Evolutionary conservation across 2,888 invertebrate species (phyloP).

Genomic region (Cantharis nigra): DNA sequence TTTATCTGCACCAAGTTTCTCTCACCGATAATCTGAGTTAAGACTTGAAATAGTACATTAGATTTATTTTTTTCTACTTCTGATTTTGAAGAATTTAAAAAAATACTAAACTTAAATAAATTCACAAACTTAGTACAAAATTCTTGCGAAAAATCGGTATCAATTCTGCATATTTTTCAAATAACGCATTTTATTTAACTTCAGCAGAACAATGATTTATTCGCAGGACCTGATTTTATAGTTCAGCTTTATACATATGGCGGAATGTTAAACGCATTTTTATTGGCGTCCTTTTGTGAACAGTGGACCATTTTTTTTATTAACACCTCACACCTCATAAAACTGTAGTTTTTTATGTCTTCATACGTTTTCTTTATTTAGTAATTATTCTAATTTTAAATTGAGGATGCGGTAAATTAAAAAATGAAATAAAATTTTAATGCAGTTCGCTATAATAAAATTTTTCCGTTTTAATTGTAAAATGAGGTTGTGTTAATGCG

Average conservation of each 20-base stretch:
- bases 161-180: not conserved
- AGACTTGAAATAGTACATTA: not conserved
- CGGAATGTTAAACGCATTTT: not conserved
- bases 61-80: not conserved
- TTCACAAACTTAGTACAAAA: not conserved
- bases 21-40: not conserved
- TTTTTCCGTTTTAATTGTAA: constrained; percentile 10
- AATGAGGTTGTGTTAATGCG: constrained; percentile 18
- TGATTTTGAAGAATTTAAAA: not conserved
- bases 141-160: not conserved
- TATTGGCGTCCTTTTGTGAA: not conserved
- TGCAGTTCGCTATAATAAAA: not conserved
- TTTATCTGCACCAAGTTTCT: not conserved
- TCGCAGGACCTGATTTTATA: not conserved
- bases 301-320: not conserved
- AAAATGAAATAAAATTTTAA: not conserved
- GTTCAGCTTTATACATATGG: not conserved
- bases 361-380: not conserved
- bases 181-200: not conserved
- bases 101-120: not conserved
- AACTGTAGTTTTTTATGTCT: not conserved
- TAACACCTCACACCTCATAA: not conserved
- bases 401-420: not conserved
- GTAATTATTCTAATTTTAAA: not conserved
- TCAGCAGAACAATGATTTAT: not conserved